These are phyloP conservation scores for Aleiodes sp. DNA, from an alignment of 1,140 invertebrate species.

Conservation along the genomic window DNA sequence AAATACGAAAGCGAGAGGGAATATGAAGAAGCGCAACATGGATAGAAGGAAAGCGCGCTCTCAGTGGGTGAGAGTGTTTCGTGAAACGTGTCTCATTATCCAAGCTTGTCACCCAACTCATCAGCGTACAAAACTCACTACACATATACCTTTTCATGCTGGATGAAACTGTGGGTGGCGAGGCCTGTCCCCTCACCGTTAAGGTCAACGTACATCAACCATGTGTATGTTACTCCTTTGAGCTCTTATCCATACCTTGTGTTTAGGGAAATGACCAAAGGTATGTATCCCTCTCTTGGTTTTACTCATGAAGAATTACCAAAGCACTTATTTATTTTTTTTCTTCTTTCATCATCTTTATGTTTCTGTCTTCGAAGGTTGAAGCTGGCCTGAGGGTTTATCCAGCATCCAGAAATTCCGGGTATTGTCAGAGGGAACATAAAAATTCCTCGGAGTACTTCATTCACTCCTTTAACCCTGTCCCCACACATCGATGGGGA, in stretches of 20 bases:
- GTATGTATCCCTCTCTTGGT: no score
- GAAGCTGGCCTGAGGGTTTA: no score
- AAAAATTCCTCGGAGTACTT: no score
- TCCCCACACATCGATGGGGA: no score
- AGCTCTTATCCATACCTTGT: constrained; percentile 24
- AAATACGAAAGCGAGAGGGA: constrained; percentile 62
- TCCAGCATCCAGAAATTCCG: no score
- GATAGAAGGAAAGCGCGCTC: no score
- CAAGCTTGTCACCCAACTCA: constrained; percentile 42
- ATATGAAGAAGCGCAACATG: constrained; percentile 14
- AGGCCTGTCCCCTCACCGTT: constrained; percentile 54
- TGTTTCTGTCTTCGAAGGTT: no score
- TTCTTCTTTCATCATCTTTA: no score
- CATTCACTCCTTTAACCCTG: no score
- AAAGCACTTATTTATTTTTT: no score
- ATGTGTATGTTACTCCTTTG: constrained; percentile 20
- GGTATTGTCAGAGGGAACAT: no score
- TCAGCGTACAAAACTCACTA: neutral
- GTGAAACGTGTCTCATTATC: constrained; percentile 47
- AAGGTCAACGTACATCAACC: constrained; percentile 54
- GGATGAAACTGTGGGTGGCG: constrained; percentile 46
- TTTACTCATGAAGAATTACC: no score
- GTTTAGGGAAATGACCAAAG: constrained; percentile 35
- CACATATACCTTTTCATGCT: constrained; percentile 8
- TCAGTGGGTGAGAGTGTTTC: constrained; percentile 42